Evolutionary conservation across 2,888 invertebrate species (phyloP), one percentile per base, ranked within the genome.

Genomic region (Netelia melanura): DNA sequence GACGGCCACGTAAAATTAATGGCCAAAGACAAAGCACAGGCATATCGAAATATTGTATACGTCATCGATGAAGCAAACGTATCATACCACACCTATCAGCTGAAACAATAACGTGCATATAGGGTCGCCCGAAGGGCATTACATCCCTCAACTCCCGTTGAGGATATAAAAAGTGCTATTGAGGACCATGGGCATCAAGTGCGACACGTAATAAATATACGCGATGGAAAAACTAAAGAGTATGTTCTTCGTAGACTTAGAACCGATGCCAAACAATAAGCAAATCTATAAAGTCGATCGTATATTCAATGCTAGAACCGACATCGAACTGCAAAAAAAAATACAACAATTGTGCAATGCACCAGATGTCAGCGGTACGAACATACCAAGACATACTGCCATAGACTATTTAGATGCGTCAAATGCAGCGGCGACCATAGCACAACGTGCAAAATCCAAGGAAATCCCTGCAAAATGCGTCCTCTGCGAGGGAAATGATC

Each of bases 321-420:
- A 71, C 54, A 85, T 94, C 68, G 94, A 95, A 87, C 92, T 92
- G 6, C 93, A 1, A 83, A 89, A 14, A 25, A 44, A 5, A 94
- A 93, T 78, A 79, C 87, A 1, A 92, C 87, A 58, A 87, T 88
- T 1, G 77, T 83, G 1, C 94, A 95, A 83, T 94, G 94, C 86
- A 90, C 92, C 80, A 92, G 93, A 23, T 95, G 94, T 85, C 95
- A 94, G 85, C 91, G 90, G 83, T 94, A 94, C 93, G 94, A 94
- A 0, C 94, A 95, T 79, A 90, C 93, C 0, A 93, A 94, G 83
- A 90, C 93, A 21, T 94, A 92, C 87, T 94, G 94, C 76, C 92
- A 92, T 14, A 93, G 93, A 0, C 58, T 85, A 14, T 71, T 92
- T 1, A 93, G 90, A 70, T 94, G 94, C 90, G 93, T 94, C 0